A percentile compares a stretch with the other conserved stretches of the same genome.
These are phyloP conservation scores for Hypsibius dujardini DNA, from an alignment of 1,140 invertebrate species.

Conservation along the genomic window DNA sequence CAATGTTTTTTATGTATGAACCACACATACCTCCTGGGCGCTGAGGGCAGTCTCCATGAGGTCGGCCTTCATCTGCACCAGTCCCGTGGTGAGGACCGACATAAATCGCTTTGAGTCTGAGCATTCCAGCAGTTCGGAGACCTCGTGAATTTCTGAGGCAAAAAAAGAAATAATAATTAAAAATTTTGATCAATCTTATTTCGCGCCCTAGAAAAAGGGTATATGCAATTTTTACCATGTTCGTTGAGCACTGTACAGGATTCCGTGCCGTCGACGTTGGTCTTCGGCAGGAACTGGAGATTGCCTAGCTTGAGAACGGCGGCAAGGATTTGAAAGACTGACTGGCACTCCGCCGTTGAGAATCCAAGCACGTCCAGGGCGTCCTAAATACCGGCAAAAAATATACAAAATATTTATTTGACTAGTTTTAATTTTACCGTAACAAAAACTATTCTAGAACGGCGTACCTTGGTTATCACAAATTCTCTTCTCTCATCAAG, in stretches of 20 bases:
- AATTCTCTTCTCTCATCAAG: constrained; percentile 54
- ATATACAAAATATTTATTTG: too few species aligned
- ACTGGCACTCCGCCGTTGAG: constrained; percentile 44
- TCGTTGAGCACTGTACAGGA: constrained; percentile 57
- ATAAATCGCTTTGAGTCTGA: neutral
- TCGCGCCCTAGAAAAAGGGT: too few species aligned
- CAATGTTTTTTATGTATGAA: too few species aligned
- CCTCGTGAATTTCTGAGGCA: neutral
- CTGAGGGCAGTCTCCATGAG: constrained; percentile 44
- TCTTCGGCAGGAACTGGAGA: constrained; percentile 58
- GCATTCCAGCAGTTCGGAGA: constrained; percentile 4
- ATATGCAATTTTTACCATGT: constrained; percentile 42
- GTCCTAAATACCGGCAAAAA: constrained; percentile 44
- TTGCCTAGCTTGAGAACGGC: constrained; percentile 68
- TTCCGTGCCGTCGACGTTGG: constrained; percentile 70
- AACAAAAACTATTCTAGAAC: constrained; percentile 21
- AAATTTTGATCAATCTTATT: too few species aligned
- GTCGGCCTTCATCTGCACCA: constrained; percentile 26
- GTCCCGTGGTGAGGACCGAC: neutral
- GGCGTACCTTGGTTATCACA: constrained; percentile 33
- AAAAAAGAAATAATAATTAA: too few species aligned
- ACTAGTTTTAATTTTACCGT: neutral
- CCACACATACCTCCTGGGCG: constrained; percentile 38
- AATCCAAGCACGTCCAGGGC: constrained; percentile 58
- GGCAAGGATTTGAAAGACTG: constrained; percentile 58